These are phyloP conservation scores for Leguminivora glycinivorella DNA, from an alignment of 1,140 invertebrate genomes.

Conservation along the genomic window DNA sequence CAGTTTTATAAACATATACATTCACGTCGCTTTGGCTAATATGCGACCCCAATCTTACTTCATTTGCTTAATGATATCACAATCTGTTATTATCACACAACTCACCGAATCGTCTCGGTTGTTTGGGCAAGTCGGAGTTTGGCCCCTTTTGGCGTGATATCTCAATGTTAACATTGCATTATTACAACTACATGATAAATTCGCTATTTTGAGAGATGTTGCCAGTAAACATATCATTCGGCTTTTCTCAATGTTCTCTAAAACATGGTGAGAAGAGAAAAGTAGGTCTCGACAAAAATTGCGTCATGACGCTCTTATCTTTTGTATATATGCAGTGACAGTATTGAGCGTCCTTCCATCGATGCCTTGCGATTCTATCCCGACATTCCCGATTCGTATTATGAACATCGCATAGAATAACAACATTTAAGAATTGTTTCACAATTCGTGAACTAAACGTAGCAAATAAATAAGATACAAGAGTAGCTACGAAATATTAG, in stretches of 20 bases:
- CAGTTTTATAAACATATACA: conserved; percentile 7
- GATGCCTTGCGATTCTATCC: not conserved
- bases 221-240: conserved; percentile 77
- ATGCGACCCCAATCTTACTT: not conserved
- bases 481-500: not conserved
- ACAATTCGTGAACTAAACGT: not conserved
- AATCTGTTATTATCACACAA: conserved; percentile 10
- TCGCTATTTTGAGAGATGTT: conserved; percentile 69
- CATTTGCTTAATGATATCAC: conserved; percentile 2
- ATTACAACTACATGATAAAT: conserved; percentile 71
- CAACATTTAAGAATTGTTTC: not conserved
- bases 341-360: not conserved
- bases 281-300: not conserved
- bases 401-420: not conserved
- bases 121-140: not conserved
- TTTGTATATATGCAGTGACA: not conserved
- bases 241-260: conserved; percentile 70
- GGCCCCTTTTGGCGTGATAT: conserved; percentile 3
- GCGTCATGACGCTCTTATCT: not conserved
- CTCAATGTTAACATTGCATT: conserved; percentile 43
- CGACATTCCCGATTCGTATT: not conserved
- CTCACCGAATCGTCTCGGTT: not conserved
- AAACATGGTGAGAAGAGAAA: conserved; percentile 31
- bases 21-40: conserved; percentile 15
- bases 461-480: not conserved